Percentiles rank a stretch among this genome's conserved stretches.
phyloP scores from a whole-genome alignment of 2,888 invertebrate genomes.

The Oeneis ivallda region DNA sequence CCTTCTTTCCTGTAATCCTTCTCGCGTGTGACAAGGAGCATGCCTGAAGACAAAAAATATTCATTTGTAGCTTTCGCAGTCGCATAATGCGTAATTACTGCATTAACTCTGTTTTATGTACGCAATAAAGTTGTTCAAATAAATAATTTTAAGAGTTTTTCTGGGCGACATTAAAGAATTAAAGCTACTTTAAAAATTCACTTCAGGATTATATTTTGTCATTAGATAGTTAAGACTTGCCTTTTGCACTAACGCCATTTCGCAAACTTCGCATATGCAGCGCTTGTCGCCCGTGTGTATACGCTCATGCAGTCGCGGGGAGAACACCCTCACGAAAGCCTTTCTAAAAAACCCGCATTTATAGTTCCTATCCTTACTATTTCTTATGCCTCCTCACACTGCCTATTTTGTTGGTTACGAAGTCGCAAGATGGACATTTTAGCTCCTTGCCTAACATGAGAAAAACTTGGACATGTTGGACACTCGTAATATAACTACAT shows the following conservation, averaged over 20 bases:
- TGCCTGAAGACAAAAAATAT: slow-evolving; percentile 56
- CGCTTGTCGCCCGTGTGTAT: slow-evolving; percentile 69
- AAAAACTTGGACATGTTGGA: no score
- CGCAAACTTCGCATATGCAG: slow-evolving; percentile 63
- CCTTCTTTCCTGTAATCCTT: slow-evolving; percentile 55
- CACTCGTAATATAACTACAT: no score
- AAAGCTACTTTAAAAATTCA: slow-evolving; percentile 3
- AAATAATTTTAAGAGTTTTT: no score
- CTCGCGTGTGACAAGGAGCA: slow-evolving; percentile 27
- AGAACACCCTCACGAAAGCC: slow-evolving; percentile 62
- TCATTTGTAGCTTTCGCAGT: no score
- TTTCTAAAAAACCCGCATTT: slow-evolving; percentile 72
- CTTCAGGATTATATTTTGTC: slow-evolving; percentile 67
- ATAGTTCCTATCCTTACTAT: slow-evolving; percentile 64
- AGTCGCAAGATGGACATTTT: no score
- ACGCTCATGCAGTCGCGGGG: slow-evolving; percentile 59
- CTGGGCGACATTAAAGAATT: background rate
- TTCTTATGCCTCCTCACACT: slow-evolving; percentile 68
- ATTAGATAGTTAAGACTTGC: slow-evolving; percentile 73
- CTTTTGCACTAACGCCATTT: slow-evolving; percentile 72
- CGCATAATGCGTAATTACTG: no score
- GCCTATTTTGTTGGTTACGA: no score
- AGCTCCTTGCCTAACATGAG: no score
- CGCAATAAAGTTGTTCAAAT: no score
- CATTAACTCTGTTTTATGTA: no score